Evolutionary conservation across 2,797 vertebrate species (phyloP).

Genomic region (Poeciliopsis infans): DNA sequence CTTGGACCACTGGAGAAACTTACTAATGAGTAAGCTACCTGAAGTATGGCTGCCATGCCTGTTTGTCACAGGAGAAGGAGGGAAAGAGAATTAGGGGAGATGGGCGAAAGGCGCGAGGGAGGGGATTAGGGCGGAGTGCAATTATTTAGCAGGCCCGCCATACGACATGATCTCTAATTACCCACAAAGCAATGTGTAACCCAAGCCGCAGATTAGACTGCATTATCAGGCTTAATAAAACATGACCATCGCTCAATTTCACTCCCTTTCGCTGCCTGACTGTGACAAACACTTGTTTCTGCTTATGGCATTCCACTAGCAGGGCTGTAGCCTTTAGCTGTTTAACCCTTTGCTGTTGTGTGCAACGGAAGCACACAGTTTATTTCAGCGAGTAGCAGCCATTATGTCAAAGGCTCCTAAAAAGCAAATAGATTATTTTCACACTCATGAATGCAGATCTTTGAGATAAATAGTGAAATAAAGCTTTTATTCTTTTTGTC

Average conservation of each 20-base stretch:
- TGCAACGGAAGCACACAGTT: neutral
- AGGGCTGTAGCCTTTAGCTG: slow-evolving; percentile 5
- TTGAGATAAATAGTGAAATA: neutral
- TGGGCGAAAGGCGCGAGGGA: slow-evolving; percentile 64
- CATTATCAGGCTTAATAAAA: slow-evolving; percentile 81
- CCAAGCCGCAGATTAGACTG: slow-evolving; percentile 74
- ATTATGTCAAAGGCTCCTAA: neutral
- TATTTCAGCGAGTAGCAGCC: neutral
- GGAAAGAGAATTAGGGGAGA: slow-evolving; percentile 42
- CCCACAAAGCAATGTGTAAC: slow-evolving; percentile 79
- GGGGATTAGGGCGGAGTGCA: slow-evolving; percentile 76
- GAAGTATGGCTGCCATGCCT: slow-evolving; percentile 57
- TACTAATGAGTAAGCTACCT: slow-evolving; percentile 54
- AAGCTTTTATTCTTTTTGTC: neutral
- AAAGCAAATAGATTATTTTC: neutral
- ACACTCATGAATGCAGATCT: neutral
- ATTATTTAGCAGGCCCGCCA: slow-evolving; percentile 72
- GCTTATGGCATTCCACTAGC: slow-evolving; percentile 32
- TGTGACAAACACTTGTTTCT: slow-evolving; percentile 63
- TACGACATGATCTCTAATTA: slow-evolving; percentile 81
- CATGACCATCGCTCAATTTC: slow-evolving; percentile 76
- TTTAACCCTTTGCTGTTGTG: slow-evolving; percentile 22
- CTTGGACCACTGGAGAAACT: slow-evolving; percentile 40
- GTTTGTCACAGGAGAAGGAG: slow-evolving; percentile 40
- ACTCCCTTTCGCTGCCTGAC: slow-evolving; percentile 53